Conservation (phyloP, 2,113 vertebrate genomes). For the Corythornis madagascariensis region DNA sequence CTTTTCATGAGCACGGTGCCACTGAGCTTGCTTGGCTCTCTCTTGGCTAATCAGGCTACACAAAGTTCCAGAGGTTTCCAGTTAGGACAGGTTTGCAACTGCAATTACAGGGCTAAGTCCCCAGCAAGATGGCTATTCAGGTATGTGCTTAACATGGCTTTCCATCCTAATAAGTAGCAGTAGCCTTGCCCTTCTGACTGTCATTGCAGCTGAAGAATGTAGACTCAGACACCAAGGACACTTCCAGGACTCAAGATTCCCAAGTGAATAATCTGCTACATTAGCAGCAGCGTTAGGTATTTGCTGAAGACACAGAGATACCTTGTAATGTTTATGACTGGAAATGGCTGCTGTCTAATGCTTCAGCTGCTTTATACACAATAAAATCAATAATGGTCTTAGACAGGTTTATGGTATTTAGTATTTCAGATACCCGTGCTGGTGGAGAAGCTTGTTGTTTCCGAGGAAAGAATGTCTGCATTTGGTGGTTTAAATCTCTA, state of each 20-base stretch:
- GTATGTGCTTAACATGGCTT: background rate
- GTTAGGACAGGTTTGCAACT: background rate
- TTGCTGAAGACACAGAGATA: constrained; percentile 22
- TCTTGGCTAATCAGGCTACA: background rate
- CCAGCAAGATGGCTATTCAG: background rate
- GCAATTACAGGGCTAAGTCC: background rate
- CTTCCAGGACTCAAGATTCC: background rate
- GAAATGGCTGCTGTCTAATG: constrained; percentile 19
- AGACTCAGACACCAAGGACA: constrained; percentile 16
- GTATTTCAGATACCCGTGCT: background rate
- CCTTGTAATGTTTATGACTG: constrained; percentile 45
- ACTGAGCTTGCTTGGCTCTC: background rate
- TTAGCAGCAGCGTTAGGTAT: background rate
- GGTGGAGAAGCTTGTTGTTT: background rate
- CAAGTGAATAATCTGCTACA: constrained; percentile 23
- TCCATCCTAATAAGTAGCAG: background rate
- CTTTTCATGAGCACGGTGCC: background rate
- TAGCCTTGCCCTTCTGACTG: constrained; percentile 24
- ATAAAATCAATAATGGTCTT: constrained; percentile 31
- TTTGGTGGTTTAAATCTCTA: background rate
- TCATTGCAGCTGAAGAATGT: background rate
- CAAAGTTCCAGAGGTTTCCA: background rate
- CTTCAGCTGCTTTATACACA: background rate
- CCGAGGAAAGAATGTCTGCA: background rate
- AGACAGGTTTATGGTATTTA: constrained; percentile 31